A percentile compares a stretch with the other conserved stretches of the same genome.
These are phyloP conservation scores for Motacilla alba DNA, from an alignment of 2,113 vertebrate genomes.

Conservation along the genomic window DNA sequence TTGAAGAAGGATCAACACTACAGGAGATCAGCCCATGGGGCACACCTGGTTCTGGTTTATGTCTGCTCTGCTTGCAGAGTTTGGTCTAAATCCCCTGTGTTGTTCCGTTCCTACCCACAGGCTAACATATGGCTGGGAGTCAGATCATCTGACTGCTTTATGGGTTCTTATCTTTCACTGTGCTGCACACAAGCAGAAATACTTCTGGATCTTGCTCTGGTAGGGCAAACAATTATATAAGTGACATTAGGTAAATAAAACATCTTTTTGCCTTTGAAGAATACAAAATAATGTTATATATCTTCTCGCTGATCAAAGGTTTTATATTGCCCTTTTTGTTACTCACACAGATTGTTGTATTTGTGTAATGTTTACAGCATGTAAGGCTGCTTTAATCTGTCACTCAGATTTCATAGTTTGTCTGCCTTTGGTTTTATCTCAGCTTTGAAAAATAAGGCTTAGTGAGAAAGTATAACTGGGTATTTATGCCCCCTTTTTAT, in stretches of 20 bases:
- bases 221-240: not conserved
- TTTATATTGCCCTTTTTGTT: not conserved
- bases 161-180: not conserved
- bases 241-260: not conserved
- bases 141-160: conserved; percentile 1
- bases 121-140: not conserved
- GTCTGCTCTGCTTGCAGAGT: not conserved
- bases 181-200: not conserved
- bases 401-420: not conserved
- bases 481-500: not conserved
- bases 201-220: not conserved
- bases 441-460: not conserved
- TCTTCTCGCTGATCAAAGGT: not conserved
- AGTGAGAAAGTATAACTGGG: not conserved
- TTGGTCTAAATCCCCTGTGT: not conserved
- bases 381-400: not conserved
- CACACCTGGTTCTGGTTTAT: conserved; percentile 38
- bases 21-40: not conserved
- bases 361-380: not conserved
- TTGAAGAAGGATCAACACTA: not conserved
- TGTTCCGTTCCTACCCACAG: not conserved
- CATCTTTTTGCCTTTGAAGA: not conserved
- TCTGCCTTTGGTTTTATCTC: not conserved
- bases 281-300: not conserved
- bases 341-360: not conserved